A percentile compares a stretch with the other conserved stretches of the same genome.
phyloP scores from a whole-genome alignment of 2,888 invertebrate genomes.

The Eristalis intricaria region DNA sequence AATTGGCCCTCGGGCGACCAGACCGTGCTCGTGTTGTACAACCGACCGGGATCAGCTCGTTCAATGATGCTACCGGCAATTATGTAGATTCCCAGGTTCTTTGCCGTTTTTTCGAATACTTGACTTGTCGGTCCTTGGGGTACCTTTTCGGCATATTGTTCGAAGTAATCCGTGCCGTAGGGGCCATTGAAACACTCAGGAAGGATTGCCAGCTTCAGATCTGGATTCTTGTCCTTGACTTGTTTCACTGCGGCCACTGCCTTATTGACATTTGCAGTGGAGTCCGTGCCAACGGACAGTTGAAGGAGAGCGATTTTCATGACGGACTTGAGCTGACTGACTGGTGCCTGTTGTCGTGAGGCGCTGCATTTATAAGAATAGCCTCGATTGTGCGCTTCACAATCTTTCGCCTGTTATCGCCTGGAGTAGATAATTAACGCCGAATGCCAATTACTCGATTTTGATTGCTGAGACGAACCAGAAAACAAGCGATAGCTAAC shows the following conservation, averaged over 20 bases:
- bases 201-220: constrained; percentile 84
- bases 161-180: constrained; percentile 91
- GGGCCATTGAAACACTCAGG: constrained; percentile 98
- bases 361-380: background rate
- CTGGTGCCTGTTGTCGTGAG: background rate
- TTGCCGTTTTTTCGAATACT: constrained; percentile 88
- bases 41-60: constrained; percentile 83
- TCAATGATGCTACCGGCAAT: constrained; percentile 97
- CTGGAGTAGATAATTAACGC: background rate
- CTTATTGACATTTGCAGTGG: constrained; percentile 74
- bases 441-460: background rate
- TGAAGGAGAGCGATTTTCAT: constrained; percentile 77
- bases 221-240: constrained; percentile 76
- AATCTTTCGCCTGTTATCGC: background rate
- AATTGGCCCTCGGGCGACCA: constrained; percentile 91
- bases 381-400: background rate
- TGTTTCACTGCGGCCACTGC: constrained; percentile 75
- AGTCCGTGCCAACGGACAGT: constrained; percentile 75
- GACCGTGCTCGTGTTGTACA: constrained; percentile 94
- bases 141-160: constrained; percentile 92
- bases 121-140: constrained; percentile 90
- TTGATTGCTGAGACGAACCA: background rate
- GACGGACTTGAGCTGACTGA: background rate
- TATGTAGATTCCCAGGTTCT: constrained; percentile 88
- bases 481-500: background rate